Conservation (phyloP, 2,888 invertebrate species). For the Pilophorus perplexus region DNA sequence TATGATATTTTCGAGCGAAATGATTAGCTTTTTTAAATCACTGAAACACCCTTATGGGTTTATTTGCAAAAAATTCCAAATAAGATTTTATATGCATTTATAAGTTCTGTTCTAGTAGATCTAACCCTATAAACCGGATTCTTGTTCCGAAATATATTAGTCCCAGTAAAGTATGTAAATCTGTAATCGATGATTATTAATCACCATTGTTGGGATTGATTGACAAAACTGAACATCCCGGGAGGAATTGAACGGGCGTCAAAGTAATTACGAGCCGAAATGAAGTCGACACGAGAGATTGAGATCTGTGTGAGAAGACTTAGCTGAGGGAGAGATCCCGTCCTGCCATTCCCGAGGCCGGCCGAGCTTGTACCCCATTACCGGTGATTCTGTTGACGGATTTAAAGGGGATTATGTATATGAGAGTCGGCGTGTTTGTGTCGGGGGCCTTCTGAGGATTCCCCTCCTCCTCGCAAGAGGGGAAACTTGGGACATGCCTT, state of each 20-base stretch:
- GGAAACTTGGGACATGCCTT: conserved; percentile 4
- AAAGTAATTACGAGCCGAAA: conserved; percentile 29
- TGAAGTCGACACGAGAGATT: conserved; percentile 32
- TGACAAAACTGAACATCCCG: conserved; percentile 25
- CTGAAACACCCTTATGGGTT: too few species aligned
- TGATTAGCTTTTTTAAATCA: too few species aligned
- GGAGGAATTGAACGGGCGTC: conserved; percentile 29
- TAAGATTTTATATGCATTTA: too few species aligned
- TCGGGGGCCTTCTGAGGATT: conserved; percentile 29
- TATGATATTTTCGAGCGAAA: too few species aligned
- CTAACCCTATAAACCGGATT: too few species aligned
- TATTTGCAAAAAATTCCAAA: too few species aligned
- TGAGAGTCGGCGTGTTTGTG: conserved; percentile 39
- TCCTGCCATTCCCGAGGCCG: conserved; percentile 10
- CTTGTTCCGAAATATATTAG: too few species aligned
- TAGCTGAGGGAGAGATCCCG: neutral
- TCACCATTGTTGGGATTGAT: conserved; percentile 28
- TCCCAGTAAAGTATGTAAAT: too few species aligned
- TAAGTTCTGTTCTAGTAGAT: too few species aligned
- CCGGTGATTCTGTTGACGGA: conserved; percentile 39
- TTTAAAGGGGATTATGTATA: conserved; percentile 40
- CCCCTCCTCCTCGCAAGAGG: conserved; percentile 9
- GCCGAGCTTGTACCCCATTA: conserved; percentile 16
- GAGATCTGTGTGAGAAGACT: conserved; percentile 34
- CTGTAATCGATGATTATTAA: too few species aligned